Percentiles rank a stretch among this genome's conserved stretches.
Conservation (phyloP, 2,888 invertebrate genomes). For the Drosophila fulvimacula region DNA sequence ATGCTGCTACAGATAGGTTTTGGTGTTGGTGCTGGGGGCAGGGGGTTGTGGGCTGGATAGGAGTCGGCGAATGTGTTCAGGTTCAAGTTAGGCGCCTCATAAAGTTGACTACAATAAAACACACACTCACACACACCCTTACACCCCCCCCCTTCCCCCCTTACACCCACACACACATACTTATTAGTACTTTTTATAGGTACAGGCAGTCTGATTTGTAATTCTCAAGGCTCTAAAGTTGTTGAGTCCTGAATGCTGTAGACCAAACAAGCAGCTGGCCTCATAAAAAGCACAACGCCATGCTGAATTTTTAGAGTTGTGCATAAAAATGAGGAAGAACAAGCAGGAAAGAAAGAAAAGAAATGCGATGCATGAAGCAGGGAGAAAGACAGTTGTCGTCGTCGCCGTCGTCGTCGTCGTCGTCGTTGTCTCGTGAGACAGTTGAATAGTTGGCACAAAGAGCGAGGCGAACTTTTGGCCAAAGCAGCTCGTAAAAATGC, state of each 20-base stretch:
- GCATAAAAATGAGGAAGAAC: conserved; percentile 25
- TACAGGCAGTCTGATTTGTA: conserved; percentile 77
- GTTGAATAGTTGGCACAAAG: conserved; percentile 61
- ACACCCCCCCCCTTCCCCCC: conserved; percentile 68
- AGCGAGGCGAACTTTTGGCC: conserved; percentile 70
- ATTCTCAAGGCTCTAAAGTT: conserved; percentile 76
- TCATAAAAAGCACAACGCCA: conserved; percentile 65
- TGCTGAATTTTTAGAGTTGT: conserved; percentile 71
- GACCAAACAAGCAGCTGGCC: conserved; percentile 63
- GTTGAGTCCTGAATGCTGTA: conserved; percentile 7
- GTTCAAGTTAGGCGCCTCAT: conserved; percentile 55
- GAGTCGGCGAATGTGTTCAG: conserved; percentile 23
- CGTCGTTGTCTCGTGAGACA: conserved; percentile 51
- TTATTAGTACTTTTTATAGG: conserved; percentile 79
- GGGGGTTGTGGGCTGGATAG: background rate
- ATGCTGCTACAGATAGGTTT: background rate
- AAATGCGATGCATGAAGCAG: conserved; percentile 2
- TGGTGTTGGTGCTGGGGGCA: background rate
- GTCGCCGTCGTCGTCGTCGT: conserved; percentile 23
- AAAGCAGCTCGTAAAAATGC: conserved; percentile 81
- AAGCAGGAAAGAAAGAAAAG: background rate
- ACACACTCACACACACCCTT: conserved; percentile 46
- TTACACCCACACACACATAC: conserved; percentile 58
- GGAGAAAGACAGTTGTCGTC: conserved; percentile 6
- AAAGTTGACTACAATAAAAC: conserved; percentile 76